phyloP scores from a whole-genome alignment of 1,140 invertebrate genomes.

The Colletes latitarsis region DNA sequence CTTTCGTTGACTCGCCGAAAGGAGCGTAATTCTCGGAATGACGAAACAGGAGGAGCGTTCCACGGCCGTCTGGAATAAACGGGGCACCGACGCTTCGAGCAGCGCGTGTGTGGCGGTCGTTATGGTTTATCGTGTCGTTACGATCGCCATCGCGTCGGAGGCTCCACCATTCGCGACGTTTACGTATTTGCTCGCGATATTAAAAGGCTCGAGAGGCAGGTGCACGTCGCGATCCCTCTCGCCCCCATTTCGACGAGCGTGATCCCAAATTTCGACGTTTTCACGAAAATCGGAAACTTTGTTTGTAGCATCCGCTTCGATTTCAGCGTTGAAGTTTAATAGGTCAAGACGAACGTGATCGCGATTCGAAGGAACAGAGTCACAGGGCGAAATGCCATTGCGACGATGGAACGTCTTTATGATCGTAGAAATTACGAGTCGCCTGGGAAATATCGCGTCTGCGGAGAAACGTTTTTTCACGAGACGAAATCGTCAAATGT shows the following conservation, averaged over 20 bases:
- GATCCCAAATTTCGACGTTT: no score
- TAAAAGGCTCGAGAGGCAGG: background rate
- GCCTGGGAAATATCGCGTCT: background rate
- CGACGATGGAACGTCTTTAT: background rate
- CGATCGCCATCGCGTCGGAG: background rate
- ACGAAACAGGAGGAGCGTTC: no score
- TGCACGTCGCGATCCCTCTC: background rate
- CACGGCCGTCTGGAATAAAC: background rate
- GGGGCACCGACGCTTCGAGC: background rate
- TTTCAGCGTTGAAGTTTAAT: background rate
- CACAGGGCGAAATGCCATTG: constrained; percentile 1
- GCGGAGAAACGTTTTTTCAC: background rate
- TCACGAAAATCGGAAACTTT: background rate
- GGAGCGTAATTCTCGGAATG: no score
- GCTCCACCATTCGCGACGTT: background rate
- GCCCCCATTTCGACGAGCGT: no score
- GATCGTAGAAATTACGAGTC: constrained; percentile 6
- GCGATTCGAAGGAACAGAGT: background rate
- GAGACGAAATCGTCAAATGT: no score
- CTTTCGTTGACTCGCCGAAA: no score
- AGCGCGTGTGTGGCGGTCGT: background rate
- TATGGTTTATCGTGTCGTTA: background rate
- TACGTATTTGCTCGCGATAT: background rate
- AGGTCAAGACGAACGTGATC: background rate
- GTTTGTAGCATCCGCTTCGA: no score